These are phyloP conservation scores for Oreohelix idahoensis DNA, from an alignment of 1,140 invertebrate species.

Conservation along the genomic window DNA sequence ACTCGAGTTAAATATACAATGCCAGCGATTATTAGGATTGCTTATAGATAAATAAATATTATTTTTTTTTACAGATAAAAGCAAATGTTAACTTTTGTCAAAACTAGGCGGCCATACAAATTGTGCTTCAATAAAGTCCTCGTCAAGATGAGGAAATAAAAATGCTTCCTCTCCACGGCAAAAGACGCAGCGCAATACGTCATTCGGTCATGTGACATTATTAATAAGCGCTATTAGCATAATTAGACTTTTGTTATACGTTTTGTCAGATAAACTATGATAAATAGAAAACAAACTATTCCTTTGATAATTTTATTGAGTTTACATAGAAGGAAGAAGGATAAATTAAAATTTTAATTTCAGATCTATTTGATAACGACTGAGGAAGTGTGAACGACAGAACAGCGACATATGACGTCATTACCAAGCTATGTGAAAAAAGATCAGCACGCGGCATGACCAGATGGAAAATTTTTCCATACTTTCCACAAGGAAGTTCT, in stretches of 20 bases:
- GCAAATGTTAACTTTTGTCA: too few species aligned
- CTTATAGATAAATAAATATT: neutral
- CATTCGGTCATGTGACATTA: neutral
- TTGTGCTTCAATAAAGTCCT: too few species aligned
- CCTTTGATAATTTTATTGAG: too few species aligned
- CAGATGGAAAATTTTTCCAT: neutral
- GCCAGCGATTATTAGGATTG: neutral
- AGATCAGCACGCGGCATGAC: neutral
- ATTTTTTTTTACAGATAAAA: too few species aligned
- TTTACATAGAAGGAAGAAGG: too few species aligned
- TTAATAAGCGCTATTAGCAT: neutral
- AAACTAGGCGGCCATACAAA: too few species aligned
- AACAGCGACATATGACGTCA: neutral
- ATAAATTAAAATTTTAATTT: neutral
- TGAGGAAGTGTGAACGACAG: neutral
- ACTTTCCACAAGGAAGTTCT: neutral
- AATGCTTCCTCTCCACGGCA: neutral
- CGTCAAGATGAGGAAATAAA: neutral
- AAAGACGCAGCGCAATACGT: neutral
- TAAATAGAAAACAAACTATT: neutral
- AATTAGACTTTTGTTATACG: neutral
- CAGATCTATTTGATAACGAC: neutral
- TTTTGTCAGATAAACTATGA: neutral
- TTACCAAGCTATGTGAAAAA: neutral
- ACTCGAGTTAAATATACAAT: neutral